Base-by-base conservation (phyloP, 2,797 vertebrate species). In the Cephalopachus bancanus region DNA sequence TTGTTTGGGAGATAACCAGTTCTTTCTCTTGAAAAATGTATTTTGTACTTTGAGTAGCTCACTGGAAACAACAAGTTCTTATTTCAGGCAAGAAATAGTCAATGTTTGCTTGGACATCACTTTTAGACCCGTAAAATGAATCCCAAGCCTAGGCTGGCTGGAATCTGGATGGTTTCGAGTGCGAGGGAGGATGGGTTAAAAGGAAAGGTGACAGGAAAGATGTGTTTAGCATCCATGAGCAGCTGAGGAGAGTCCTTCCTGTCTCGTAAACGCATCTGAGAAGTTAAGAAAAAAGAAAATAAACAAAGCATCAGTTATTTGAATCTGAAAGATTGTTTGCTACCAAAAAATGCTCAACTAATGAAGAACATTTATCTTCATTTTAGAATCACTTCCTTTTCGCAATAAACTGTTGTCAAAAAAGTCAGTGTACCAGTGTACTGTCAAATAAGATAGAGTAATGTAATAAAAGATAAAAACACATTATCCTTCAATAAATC, bases 111-210 rank as follows among this genome's bases (percentile, higher is more conserved):
- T 14, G 86, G 97, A 90, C 51, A 71, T 95, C 57, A 93, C 26
- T 62, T 98, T 99, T 99, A 99, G 96, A 99, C 99, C 10, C 99
- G 99, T 5, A 99, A 98, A 95, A 99, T 99, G 99, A 99, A 99
- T 65, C 96, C 98, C 98, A 99, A 98, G 97, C 99, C 99, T 97
- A 99, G 99, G 64, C 99, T 99, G 98, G 98, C 64, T 53, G 99
- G 99, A 97, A 99, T 99, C 98, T 99, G 99, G 98, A 99, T 99
- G 98, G 99, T 99, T 98, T 99, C 99, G 97, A 99, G 98, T 3
- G 99, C 99, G 12, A 99, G 99, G 71, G 99, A 99, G 94, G 99
- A 99, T 0, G 99, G 99, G 97, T 99, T 99, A 97, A 99, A 99
- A 0, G 99, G 99, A 97, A 99, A 99, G 64, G 99, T 99, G 97